Conservation (phyloP, 2,888 invertebrate genomes). For the Junonia oenone region DNA sequence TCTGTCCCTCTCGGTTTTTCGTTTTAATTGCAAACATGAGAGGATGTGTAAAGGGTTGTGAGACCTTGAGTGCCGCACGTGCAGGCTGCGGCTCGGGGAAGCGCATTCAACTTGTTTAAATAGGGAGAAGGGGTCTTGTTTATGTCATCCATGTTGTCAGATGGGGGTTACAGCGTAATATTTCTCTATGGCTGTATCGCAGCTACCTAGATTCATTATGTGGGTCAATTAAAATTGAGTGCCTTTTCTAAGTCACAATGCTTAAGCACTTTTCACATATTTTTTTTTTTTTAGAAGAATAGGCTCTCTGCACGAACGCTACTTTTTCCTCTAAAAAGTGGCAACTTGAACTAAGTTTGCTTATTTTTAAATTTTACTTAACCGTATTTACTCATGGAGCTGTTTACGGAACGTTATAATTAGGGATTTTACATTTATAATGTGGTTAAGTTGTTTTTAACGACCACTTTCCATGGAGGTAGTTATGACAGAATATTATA, state of each 20-base stretch:
- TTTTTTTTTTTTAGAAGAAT: neutral
- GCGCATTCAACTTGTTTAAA: slow-evolving; percentile 68
- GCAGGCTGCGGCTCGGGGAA: slow-evolving; percentile 54
- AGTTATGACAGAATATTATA: slow-evolving; percentile 20
- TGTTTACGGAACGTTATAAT: neutral
- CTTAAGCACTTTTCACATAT: slow-evolving; percentile 14
- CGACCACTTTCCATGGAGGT: slow-evolving; percentile 8
- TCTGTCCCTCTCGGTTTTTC: slow-evolving; percentile 63
- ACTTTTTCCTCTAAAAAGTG: neutral
- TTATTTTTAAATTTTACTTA: neutral
- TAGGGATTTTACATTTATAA: slow-evolving; percentile 3
- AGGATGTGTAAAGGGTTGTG: slow-evolving; percentile 74
- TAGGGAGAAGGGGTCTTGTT: slow-evolving; percentile 57
- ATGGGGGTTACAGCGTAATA: slow-evolving; percentile 36
- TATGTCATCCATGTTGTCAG: slow-evolving; percentile 54
- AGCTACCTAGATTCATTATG: slow-evolving; percentile 34
- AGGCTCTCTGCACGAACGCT: neutral
- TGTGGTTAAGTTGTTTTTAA: slow-evolving; percentile 13
- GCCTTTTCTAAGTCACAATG: slow-evolving; percentile 13
- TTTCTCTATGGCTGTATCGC: slow-evolving; percentile 31
- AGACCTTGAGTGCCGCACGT: slow-evolving; percentile 77
- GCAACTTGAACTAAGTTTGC: neutral
- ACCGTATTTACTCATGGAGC: neutral
- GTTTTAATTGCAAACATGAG: slow-evolving; percentile 77
- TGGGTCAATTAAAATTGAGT: slow-evolving; percentile 37